Base-by-base conservation (phyloP, 2,888 invertebrate species). In the Agrotis clavis region DNA sequence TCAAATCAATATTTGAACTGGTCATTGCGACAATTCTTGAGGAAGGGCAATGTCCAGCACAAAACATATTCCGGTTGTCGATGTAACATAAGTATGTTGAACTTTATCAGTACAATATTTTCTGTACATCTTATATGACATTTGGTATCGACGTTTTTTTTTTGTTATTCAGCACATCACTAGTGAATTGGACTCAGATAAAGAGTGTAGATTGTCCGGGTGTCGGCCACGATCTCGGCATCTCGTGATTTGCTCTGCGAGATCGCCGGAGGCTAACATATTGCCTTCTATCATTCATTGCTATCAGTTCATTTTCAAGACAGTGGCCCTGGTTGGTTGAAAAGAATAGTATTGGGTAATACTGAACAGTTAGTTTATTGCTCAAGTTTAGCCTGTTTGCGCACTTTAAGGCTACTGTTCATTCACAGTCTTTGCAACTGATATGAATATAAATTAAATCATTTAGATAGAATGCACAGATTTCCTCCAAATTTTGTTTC, bases 161-260 rank as follows among this genome's bases (percentile, higher is more conserved):
- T 51, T 21, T 25, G 2, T 35, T 18, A 7, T 0, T 19, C 18
- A 30, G 53, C 35, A 59, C 78, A 57, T 62, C 65, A 62, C 78
- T 82, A 81, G 21, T 25, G 48, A 50, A 66, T 21, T 77, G 61
- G 67, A 75, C 61, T 81, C 84, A 67, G 74, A 90, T 91, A 81
- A 85, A 86, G 85, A 88, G 89, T 91, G 90, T 85, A 91, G 91
- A 92, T 91, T 88, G 76, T 68, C 68, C 70, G 74, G 68, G 82
- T 83, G 85, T 79, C 80, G 77, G 85, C 85, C 88, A 88, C 88
- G 88, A 89, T 90, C 88, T 84, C 74, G 62, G 80, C 74, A 87
- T 88, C 88, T 77, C 78, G 51, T 78, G 79, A 80, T 81, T 77
- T 74, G 79, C 79, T 77, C 82, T 79, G 75, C 74, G 70, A 77